Conservation (phyloP, 1,140 invertebrate species). For the Dufourea novaeangliae region DNA sequence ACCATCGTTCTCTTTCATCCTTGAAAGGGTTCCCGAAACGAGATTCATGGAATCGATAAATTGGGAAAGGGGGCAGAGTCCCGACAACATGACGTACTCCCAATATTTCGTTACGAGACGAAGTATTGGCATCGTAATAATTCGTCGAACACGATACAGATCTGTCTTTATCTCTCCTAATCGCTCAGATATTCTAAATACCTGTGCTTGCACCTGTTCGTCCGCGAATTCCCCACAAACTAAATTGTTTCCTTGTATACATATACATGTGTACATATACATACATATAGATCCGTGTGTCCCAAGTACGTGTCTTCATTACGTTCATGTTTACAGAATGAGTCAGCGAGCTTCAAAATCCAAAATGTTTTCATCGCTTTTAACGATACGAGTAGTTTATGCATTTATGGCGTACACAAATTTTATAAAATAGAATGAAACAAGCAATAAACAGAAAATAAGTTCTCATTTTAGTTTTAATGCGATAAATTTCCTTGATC, state of each 20-base stretch:
- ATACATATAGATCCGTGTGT: slow-evolving; percentile 10
- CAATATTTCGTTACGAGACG: slow-evolving; percentile 40
- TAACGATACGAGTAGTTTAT: background rate
- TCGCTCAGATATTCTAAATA: background rate
- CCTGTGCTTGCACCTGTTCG: slow-evolving; percentile 4
- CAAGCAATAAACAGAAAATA: no score
- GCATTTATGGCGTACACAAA: no score
- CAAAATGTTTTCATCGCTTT: background rate
- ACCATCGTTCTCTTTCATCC: slow-evolving; percentile 52
- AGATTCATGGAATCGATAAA: slow-evolving; percentile 22
- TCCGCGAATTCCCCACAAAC: background rate
- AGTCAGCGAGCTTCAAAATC: background rate
- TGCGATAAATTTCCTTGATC: no score
- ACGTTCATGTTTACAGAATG: background rate
- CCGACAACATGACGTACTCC: background rate
- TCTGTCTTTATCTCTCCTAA: slow-evolving; percentile 54
- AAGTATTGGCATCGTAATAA: slow-evolving; percentile 63
- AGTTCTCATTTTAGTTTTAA: no score
- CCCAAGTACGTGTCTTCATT: background rate
- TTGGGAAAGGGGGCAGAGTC: background rate
- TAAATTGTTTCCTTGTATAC: slow-evolving; percentile 8
- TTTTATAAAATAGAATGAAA: no score
- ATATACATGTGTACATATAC: slow-evolving; percentile 16
- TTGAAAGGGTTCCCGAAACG: slow-evolving; percentile 37
- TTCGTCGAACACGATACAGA: slow-evolving; percentile 41